Percentiles rank a stretch among this genome's conserved stretches.
Conservation (phyloP, 2,888 invertebrate genomes). For the Homarus gammarus region DNA sequence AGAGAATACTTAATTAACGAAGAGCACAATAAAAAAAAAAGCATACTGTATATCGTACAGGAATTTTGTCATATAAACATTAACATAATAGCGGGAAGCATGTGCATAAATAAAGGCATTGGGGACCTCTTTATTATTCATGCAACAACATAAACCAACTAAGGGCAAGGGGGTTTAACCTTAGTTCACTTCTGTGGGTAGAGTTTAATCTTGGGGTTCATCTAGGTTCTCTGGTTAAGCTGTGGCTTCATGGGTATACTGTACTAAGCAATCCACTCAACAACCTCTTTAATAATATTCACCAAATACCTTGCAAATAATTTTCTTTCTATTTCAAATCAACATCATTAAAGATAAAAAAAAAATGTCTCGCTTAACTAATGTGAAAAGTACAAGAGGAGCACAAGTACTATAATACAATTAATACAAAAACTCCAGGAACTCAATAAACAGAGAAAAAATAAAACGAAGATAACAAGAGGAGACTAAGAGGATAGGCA, state of each 20-base stretch:
- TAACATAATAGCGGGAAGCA: slow-evolving; percentile 52
- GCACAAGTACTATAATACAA: neutral
- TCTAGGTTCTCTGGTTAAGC: neutral
- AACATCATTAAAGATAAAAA: neutral
- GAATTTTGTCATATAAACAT: neutral
- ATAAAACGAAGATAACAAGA: neutral
- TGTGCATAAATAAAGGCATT: slow-evolving; percentile 66
- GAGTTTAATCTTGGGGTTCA: neutral
- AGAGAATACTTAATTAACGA: slow-evolving; percentile 6
- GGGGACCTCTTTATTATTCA: slow-evolving; percentile 4
- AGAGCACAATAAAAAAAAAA: slow-evolving; percentile 16
- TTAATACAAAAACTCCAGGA: neutral
- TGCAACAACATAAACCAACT: slow-evolving; percentile 1
- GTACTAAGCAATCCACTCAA: neutral
- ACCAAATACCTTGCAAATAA: neutral
- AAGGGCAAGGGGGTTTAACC: neutral
- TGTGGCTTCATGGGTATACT: neutral
- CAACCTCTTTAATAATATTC: neutral
- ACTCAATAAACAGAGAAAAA: neutral
- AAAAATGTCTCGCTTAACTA: neutral
- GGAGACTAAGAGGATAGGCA: neutral
- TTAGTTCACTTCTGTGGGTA: neutral
- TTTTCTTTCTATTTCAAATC: neutral
- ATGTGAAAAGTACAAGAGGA: neutral
- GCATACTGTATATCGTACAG: neutral